Base-by-base conservation (phyloP, 1,140 invertebrate genomes). In the Araneus ventricosus region DNA sequence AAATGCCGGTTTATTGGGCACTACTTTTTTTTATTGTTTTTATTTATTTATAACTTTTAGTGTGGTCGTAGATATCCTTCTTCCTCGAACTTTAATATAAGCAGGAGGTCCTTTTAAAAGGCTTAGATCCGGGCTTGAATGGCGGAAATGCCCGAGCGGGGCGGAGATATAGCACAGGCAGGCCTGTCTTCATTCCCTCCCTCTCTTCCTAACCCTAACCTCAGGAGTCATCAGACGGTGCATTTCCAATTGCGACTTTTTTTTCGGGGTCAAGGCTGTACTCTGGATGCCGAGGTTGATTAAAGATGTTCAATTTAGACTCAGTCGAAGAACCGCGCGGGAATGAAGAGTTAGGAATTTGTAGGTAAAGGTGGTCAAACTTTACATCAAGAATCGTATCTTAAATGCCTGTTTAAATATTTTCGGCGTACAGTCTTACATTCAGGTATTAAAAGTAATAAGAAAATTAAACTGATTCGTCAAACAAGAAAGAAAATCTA, bases 191-290 rank as follows among this genome's bases (percentile, higher is more conserved):
- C 67, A 7, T 75, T 45, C 63, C 87, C 87, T 30, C 59, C 59
- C 59, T 63, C 59, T 59, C 37, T 61, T 61, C 39, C 61, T 39
- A 88, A 67, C 61, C 30, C 86, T 52, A 75, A 57, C 52, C 52
- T 70, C 67, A 70, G 61, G 70, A 24, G 22, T 89, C 87, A 89
- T 89, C 87, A 89, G 87, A 89, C 87, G 52, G 37, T 30, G 45
- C 63, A 89, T 45, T 90, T 80, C 75, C 88, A 90, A 80, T 90
- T 90, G 70, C 88, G n/a, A 59, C 52, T 82, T 41, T 82, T 90
- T 89, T 82, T 82, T 80, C 88, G 75, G 70, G 88, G 88, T 90
- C 88, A 90, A 90, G 88, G 88, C 88, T 90, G 41, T 52, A 37
- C 30, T 80, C 67, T 82, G 79, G n/a, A 82, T 82, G 22, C 79